These are phyloP conservation scores for Eubucco bourcierii DNA, from an alignment of 2,113 vertebrate genomes.

Conservation along the genomic window DNA sequence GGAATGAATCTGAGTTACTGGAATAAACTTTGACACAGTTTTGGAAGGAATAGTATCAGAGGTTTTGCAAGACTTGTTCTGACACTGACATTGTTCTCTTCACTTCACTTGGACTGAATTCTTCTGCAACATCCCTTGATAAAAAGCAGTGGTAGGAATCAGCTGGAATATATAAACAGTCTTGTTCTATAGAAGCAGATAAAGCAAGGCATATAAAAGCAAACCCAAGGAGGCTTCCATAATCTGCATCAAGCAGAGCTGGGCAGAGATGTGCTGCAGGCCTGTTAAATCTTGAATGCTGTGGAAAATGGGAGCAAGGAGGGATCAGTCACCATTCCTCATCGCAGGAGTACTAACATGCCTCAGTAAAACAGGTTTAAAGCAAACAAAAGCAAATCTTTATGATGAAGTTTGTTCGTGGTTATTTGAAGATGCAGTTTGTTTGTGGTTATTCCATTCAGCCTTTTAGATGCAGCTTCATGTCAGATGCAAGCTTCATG, in stretches of 20 bases:
- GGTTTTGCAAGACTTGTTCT: not conserved
- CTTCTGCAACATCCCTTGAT: not conserved
- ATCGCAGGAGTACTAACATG: accelerated
- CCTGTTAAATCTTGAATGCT: not conserved
- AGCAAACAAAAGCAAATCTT: slow-evolving; percentile 17
- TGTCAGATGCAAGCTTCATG: not conserved
- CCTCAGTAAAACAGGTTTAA: not conserved
- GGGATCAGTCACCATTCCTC: not conserved
- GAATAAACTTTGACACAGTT: not conserved
- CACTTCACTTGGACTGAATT: not conserved
- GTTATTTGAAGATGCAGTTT: not conserved
- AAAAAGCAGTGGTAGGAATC: not conserved
- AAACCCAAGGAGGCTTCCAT: not conserved
- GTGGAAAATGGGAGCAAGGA: not conserved
- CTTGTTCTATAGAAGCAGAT: not conserved
- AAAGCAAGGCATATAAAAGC: not conserved
- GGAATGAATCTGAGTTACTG: not conserved
- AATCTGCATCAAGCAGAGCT: not conserved
- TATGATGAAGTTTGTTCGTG: not conserved
- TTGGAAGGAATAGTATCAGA: not conserved
- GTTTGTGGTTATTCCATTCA: not conserved
- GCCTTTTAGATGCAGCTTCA: not conserved
- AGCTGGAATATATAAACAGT: not conserved
- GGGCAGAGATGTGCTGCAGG: not conserved
- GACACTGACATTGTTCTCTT: not conserved